Evolutionary conservation across 2,113 vertebrate species (phyloP).

Genomic region (Oncorhynchus keta): DNA sequence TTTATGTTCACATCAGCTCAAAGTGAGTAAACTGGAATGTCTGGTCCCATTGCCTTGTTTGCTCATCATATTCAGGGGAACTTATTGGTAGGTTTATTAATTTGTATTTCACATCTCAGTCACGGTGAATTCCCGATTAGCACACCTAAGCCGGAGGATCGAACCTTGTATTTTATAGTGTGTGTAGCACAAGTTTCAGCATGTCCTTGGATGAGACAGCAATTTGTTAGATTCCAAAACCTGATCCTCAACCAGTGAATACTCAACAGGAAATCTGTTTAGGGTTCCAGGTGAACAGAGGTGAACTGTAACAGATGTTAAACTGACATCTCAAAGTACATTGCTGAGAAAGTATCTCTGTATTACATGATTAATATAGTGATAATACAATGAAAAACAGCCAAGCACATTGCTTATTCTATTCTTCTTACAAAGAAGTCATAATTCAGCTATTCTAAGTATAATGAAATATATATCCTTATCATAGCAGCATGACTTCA

Average conservation of each 20-base stretch:
- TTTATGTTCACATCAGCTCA: no score
- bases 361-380: not conserved
- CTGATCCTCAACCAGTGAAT: not conserved
- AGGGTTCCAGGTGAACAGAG: not conserved
- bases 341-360: not conserved
- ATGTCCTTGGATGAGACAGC: slow-evolving; percentile 27
- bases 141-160: not conserved
- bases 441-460: no score
- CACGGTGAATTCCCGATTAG: slow-evolving; percentile 10
- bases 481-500: not conserved
- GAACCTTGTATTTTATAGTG: slow-evolving; percentile 7
- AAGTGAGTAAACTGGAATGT: no score
- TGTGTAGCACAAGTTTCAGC: slow-evolving; percentile 10
- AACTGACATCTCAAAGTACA: not conserved
- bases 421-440: no score
- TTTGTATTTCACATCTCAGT: not conserved
- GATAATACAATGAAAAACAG: no score
- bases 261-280: not conserved
- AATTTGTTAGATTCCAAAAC: not conserved
- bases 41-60: not conserved
- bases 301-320: not conserved
- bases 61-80: not conserved
- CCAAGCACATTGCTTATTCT: no score
- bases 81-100: slow-evolving; percentile 9
- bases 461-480: not conserved